phyloP scores from a whole-genome alignment of 2,888 invertebrate species.

The Agapetus fuscipes region DNA sequence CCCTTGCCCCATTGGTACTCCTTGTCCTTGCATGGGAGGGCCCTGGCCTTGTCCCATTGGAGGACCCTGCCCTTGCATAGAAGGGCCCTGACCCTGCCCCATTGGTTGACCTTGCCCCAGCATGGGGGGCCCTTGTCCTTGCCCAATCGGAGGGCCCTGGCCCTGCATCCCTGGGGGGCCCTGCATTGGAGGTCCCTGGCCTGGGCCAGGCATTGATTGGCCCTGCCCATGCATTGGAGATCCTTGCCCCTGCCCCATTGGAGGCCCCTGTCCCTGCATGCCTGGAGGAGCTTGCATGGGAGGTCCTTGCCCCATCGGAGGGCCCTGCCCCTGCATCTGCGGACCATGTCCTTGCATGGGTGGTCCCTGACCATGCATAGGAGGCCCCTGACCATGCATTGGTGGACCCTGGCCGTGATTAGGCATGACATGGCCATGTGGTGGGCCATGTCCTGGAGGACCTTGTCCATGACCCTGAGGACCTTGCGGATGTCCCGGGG shows the following conservation, averaged over 20 bases:
- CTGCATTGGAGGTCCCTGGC: conserved; percentile 30
- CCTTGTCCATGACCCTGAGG: conserved; percentile 20
- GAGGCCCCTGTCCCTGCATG: conserved; percentile 25
- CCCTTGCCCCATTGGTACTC: conserved; percentile 5
- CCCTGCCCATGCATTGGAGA: conserved; percentile 33
- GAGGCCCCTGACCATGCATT: conserved; percentile 20
- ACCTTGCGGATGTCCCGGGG: conserved; percentile 20
- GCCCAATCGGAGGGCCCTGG: conserved; percentile 31
- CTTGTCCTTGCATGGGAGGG: conserved; percentile 22
- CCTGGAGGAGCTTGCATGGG: no score
- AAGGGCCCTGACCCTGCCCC: conserved; percentile 25
- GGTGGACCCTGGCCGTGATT: conserved; percentile 24
- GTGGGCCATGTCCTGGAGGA: conserved; percentile 33
- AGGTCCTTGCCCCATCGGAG: conserved; percentile 13
- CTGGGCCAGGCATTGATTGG: conserved; percentile 24
- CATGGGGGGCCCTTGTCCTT: conserved; percentile 23
- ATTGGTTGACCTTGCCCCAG: conserved; percentile 17
- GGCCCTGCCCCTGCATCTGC: conserved; percentile 25
- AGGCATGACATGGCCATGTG: conserved; percentile 23
- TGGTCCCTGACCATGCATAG: conserved; percentile 7
- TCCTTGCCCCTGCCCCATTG: conserved; percentile 29
- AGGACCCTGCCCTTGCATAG: conserved; percentile 32
- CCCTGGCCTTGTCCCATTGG: conserved; percentile 25
- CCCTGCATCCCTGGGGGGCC: no score
- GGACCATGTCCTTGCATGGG: conserved; percentile 22